Percentiles rank a stretch among this genome's conserved stretches.
phyloP scores from a whole-genome alignment of 2,113 vertebrate genomes.

The Balaeniceps rex region DNA sequence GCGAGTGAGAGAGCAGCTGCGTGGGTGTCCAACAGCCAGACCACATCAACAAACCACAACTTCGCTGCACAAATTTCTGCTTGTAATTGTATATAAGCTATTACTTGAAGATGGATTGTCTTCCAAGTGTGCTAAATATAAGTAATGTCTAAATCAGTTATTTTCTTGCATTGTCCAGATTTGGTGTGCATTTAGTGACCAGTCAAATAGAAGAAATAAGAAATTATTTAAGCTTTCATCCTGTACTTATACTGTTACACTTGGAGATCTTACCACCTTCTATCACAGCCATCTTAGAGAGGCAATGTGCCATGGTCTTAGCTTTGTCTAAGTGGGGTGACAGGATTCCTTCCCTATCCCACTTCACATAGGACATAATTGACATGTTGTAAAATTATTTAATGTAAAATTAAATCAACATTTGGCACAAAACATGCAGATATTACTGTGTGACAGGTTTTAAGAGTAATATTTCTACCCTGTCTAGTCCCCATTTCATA shows the following conservation, averaged over 20 bases:
- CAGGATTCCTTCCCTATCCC: neutral
- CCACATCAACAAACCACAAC: no score
- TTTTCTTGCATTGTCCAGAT: neutral
- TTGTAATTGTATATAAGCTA: neutral
- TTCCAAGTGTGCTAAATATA: neutral
- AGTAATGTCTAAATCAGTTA: neutral
- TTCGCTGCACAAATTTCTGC: neutral
- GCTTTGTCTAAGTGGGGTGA: neutral
- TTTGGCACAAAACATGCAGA: neutral
- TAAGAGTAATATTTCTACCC: neutral
- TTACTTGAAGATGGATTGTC: neutral
- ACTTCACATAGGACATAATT: neutral
- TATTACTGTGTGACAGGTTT: neutral
- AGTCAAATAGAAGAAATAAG: neutral
- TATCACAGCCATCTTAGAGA: no score
- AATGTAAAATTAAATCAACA: neutral
- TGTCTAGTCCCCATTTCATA: neutral
- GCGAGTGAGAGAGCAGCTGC: neutral
- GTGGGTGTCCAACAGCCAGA: neutral
- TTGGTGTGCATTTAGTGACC: neutral
- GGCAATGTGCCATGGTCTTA: rapidly evolving
- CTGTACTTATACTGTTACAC: rapidly evolving
- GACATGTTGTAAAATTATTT: neutral
- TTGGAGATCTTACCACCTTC: neutral
- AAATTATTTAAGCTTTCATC: neutral